Conservation (phyloP, 2,888 invertebrate species). For the Oscheius sp. region DNA sequence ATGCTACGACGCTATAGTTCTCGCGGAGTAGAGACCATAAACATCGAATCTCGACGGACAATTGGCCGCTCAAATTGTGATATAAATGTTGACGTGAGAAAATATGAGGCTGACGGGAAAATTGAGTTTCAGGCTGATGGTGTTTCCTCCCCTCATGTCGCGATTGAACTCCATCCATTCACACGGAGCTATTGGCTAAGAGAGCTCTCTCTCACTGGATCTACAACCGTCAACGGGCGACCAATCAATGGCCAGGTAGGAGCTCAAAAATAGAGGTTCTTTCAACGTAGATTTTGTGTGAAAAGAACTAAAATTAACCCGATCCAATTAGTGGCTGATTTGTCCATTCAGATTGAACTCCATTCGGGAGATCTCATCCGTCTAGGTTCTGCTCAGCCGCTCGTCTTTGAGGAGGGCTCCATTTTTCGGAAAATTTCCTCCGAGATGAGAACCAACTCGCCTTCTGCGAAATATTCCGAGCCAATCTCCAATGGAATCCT, state of each 20-base stretch:
- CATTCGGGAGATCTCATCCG: slow-evolving; percentile 42
- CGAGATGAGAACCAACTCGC: not conserved
- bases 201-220: slow-evolving; percentile 48
- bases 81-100: slow-evolving; percentile 44
- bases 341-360: slow-evolving; percentile 25
- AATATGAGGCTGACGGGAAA: too few species aligned
- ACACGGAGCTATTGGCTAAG: slow-evolving; percentile 55
- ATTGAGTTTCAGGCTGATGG: slow-evolving; percentile 39
- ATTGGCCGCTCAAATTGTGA: slow-evolving; percentile 52
- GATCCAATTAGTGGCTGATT: not conserved
- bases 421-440: slow-evolving; percentile 2
- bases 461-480: not conserved
- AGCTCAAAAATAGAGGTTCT: too few species aligned
- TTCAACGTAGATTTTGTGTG: not conserved
- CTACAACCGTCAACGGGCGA: slow-evolving; percentile 48
- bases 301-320: not conserved
- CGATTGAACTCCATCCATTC: slow-evolving; percentile 56
- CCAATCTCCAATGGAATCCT: not conserved
- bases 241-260: slow-evolving; percentile 46
- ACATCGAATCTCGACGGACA: slow-evolving; percentile 32
- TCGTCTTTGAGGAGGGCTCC: slow-evolving; percentile 27
- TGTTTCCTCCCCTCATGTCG: slow-evolving; percentile 55
- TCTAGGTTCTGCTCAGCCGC: slow-evolving; percentile 34
- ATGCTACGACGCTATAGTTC: slow-evolving; percentile 55
- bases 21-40: slow-evolving; percentile 41